Percentiles rank a stretch among this genome's conserved stretches.
These are phyloP conservation scores for Triplophysa dalaica DNA, from an alignment of 2,113 vertebrate genomes.

Conservation along the genomic window DNA sequence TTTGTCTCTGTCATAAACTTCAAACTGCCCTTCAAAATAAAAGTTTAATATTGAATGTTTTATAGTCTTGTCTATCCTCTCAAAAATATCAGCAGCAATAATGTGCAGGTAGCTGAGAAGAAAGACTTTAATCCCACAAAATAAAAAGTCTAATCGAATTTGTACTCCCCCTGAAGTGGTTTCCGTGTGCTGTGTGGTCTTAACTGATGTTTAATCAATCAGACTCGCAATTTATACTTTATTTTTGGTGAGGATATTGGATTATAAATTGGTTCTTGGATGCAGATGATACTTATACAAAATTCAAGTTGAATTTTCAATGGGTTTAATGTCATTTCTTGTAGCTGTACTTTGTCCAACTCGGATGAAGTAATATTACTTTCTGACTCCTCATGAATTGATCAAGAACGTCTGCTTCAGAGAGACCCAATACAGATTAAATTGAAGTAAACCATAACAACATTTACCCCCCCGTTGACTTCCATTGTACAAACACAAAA, in stretches of 20 bases:
- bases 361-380: too few relatives aligned
- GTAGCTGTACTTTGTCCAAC: neutral
- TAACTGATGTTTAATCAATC: constrained; percentile 45
- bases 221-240: constrained; percentile 29
- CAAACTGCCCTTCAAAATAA: neutral
- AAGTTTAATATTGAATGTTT: constrained; percentile 3
- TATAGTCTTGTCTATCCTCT: neutral
- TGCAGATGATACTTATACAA: neutral
- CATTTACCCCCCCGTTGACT: too few relatives aligned
- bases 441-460: too few relatives aligned
- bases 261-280: constrained; percentile 41
- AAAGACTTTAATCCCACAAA: constrained; percentile 44
- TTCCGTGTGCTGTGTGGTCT: constrained; percentile 29
- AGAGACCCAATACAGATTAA: too few relatives aligned
- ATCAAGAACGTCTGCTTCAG: too few relatives aligned
- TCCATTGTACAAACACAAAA: too few relatives aligned
- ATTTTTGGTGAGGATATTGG: constrained; percentile 21
- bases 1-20: too few relatives aligned
- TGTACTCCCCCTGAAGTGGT: neutral
- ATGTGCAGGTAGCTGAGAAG: constrained; percentile 35
- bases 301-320: neutral
- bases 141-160: constrained; percentile 41
- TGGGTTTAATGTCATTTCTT: neutral
- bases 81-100: neutral
- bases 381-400: too few relatives aligned